phyloP scores from a whole-genome alignment of 2,888 invertebrate species.

The Limnephilus auricula region DNA sequence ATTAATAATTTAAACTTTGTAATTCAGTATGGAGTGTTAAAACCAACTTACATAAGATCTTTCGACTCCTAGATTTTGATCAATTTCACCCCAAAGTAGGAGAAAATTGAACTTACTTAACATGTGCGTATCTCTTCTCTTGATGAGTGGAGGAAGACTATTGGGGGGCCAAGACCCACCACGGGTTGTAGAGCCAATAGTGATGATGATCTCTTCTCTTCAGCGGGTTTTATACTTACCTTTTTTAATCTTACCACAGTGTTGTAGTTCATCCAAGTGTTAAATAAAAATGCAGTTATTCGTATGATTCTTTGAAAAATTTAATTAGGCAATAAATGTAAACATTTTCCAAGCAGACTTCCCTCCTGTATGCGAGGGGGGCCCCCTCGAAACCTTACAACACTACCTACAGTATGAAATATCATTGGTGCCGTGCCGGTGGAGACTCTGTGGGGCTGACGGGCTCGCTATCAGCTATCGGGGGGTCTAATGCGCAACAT shows the following conservation, averaged over 20 bases:
- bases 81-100: no score
- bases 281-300: constrained; percentile 9
- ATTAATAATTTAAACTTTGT: no score
- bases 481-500: background rate
- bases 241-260: background rate
- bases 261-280: background rate
- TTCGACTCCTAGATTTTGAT: no score
- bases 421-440: constrained; percentile 39
- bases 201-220: no score
- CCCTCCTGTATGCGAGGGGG: constrained; percentile 8
- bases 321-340: constrained; percentile 49
- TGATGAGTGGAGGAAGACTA: no score
- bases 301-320: constrained; percentile 48
- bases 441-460: background rate
- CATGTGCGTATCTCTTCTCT: no score
- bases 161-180: no score
- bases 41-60: no score
- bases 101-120: no score
- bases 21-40: no score
- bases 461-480: background rate
- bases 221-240: background rate
- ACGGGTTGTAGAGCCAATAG: no score
- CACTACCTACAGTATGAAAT: constrained; percentile 49
- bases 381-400: constrained; percentile 34
- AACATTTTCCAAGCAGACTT: constrained; percentile 29